Base-by-base conservation (phyloP, 2,113 vertebrate species). In the Thryonomys swinderianus region DNA sequence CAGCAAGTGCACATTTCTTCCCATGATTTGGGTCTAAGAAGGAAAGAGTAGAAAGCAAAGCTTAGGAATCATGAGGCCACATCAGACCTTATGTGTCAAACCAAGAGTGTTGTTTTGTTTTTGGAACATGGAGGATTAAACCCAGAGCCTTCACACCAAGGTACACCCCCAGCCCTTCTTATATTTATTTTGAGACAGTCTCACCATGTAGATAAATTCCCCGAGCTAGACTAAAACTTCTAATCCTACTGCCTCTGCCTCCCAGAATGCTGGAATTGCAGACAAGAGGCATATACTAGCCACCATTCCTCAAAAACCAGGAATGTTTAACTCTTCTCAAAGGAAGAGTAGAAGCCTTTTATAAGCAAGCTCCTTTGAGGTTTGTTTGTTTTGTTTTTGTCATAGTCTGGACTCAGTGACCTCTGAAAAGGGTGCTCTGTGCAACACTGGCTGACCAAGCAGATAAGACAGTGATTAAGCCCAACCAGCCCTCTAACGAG, bases 21-120 rank as follows among this genome's bases (percentile, higher is more conserved):
- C 32, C 14, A 57, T 1, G 34, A n/a, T 48, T 21, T 66, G 20
- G 9, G 20, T 59, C 59, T 74, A 79, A 88, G 17, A 45, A 80
- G 7, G 48, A 7, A 5, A 34, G 10, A 25, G 37, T 12, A 32
- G 11, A 84, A 27, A 66, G 5, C 5, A 67, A 20, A 66, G 27
- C 11, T n/a, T 51, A 76, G 14, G 6, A 71, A n/a, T 40, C 61
- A 17, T 0, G 11, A 95, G 23, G n/a, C 12, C 21, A 80, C 21
- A 79, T 16, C 14, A 71, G 40, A 7, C 0, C 2, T 8, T 73
- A 3, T 23, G 21, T 17, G 1, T 37, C 59, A 55, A 40, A 17
- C 11, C 14, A 81, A 34, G 64, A 53, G 11, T 69, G 27, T 45
- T 74, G 42, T 45, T 48, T 32, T 30, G 25, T 48, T 48, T 76